Conservation (phyloP, 2,113 vertebrate species). For the Cervus canadensis region DNA sequence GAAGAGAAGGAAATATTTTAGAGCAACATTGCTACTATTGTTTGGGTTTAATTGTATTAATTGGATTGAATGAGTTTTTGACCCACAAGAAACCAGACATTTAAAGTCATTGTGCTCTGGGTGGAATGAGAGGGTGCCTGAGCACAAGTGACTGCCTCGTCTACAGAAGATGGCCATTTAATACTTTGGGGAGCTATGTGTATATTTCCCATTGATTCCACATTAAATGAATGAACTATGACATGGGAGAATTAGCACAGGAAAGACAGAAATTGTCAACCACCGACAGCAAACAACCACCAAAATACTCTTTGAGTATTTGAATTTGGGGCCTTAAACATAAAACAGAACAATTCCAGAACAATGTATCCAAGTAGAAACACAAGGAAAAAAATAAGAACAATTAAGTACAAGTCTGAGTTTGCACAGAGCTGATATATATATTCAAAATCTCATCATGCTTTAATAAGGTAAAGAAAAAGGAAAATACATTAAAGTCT, state of each 20-base stretch:
- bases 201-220: neutral
- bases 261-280: neutral
- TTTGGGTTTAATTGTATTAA: constrained; percentile 56
- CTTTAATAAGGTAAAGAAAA: neutral
- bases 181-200: neutral
- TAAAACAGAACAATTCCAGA: neutral
- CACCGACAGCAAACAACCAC: neutral
- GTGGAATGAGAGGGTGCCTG: neutral
- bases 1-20: constrained; percentile 14
- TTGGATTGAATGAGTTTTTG: constrained; percentile 52
- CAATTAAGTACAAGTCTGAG: neutral
- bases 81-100: constrained; percentile 55
- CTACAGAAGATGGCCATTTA: neutral
- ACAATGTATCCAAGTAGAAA: neutral
- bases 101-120: constrained; percentile 36
- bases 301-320: neutral
- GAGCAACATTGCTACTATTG: neutral
- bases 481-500: neutral
- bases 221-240: neutral
- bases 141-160: neutral
- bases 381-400: neutral
- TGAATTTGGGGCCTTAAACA: neutral
- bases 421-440: neutral
- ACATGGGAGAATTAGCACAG: neutral
- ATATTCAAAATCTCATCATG: neutral